Conservation (phyloP, 2,888 invertebrate genomes). For the Scaptomyza parva region DNA sequence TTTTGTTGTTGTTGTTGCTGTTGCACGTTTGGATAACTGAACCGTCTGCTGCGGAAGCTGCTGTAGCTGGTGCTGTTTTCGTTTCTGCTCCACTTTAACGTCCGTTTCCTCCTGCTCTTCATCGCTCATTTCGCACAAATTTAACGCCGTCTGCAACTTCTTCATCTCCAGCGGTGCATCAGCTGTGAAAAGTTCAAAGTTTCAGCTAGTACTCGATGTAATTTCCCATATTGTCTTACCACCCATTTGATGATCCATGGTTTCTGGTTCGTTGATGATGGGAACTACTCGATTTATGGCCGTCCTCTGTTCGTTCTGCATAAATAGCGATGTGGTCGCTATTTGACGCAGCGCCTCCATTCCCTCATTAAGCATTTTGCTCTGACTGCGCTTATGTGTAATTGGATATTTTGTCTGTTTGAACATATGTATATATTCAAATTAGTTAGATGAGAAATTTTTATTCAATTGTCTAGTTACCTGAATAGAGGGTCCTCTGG, state of each 20-base stretch:
- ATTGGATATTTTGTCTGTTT: slow-evolving; percentile 81
- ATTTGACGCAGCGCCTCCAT: slow-evolving; percentile 85
- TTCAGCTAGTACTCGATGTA: background rate
- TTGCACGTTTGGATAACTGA: slow-evolving; percentile 54
- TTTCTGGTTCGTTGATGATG: slow-evolving; percentile 85
- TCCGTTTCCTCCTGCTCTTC: slow-evolving; percentile 73
- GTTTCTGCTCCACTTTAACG: slow-evolving; percentile 23
- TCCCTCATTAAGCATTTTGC: slow-evolving; percentile 85
- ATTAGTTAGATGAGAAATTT: too few relatives aligned
- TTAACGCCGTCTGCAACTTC: slow-evolving; percentile 81
- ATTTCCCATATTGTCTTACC: slow-evolving; percentile 34
- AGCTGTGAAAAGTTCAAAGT: background rate
- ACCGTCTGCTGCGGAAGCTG: slow-evolving; percentile 34
- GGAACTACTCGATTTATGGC: slow-evolving; percentile 83
- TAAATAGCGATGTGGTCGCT: slow-evolving; percentile 85
- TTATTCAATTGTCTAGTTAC: too few relatives aligned
- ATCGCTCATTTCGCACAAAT: slow-evolving; percentile 82
- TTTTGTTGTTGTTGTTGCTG: slow-evolving; percentile 29
- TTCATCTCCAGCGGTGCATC: slow-evolving; percentile 83
- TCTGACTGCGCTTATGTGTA: slow-evolving; percentile 83
- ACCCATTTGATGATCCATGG: slow-evolving; percentile 52
- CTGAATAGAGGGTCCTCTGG: slow-evolving; percentile 82
- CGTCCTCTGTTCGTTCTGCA: slow-evolving; percentile 85
- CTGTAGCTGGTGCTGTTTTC: slow-evolving; percentile 4
- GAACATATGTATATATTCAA: background rate